Evolutionary conservation across 2,113 vertebrate species (phyloP), one percentile per base, ranked within the genome.

Genomic region (Xyrauchen texanus): DNA sequence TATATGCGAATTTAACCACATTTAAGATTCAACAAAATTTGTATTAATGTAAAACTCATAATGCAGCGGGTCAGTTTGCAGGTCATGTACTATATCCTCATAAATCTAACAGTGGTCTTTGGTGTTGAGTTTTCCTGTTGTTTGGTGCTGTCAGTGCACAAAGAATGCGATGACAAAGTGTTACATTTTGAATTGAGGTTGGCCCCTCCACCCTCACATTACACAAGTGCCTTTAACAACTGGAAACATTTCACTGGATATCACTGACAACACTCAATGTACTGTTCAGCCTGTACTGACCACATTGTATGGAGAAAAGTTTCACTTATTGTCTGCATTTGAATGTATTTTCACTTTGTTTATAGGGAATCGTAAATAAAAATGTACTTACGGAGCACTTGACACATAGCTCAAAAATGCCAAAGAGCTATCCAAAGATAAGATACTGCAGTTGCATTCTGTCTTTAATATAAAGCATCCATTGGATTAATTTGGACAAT

Each of bases 141-240:
- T 16, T 60, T 62, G 10, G 49, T 76, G 61, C 34, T 70, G 42
- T 53, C 69, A 73, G 68, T 64, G 53, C 60, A 61, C 57, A 61
- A 60, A 58, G 76, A 81, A 81, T 53, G 71, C 61, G 57, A 34
- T 60, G 67, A 83, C 79, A 71, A 78, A 82, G 71, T 72, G 83
- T 77, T 76, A 82, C 76, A 81, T 76, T 84, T 81, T 76, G 79
- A 76, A 53, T 81, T 76, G 5, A 79, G 76, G 79, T 68, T 64
- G 76, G 21, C 46, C 11, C 21, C 76, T 82, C 76, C 83, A 68
- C 76, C 83, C 80, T 76, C n/a, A 10, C 21, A 52, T 79, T 84
- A 74, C 76, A 79, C 72, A 81, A 84, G 83, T 8, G 10, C 72
- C 66, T 52, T 55, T 11, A 71, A 70, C 66, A 78, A 69, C 49